Base-by-base conservation (phyloP, 2,888 invertebrate species). In the Lasius fuliginosus region DNA sequence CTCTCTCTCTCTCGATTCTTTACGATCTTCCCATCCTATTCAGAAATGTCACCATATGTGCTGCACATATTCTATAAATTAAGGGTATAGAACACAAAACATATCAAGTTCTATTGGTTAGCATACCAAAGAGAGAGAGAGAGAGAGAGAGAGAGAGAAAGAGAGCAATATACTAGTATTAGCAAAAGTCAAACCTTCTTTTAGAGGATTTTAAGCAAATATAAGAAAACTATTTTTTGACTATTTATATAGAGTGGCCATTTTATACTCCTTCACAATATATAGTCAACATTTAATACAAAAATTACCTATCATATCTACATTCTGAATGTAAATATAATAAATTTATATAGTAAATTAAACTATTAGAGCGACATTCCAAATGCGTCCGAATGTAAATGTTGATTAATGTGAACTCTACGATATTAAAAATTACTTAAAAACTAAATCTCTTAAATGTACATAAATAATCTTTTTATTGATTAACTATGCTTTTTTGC, bases 301-400 rank as follows among this genome's bases (percentile, higher is more conserved):
- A 93, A 92, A 93, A 92, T 93, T 92, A 91, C 91, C 92, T 93
- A 92, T 88, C 89, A 67, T 85, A 84, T 86, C 90, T 92, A 53
- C 77, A 86, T 88, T 87, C 65, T 84, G 73, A 88, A 65, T 23
- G 83, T 89, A 60, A 27, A 60, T 30, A 53, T 53, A 49, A 49
- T 49, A 53, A 53, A 53, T 53, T n/a, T 53, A 53, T 2, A 53
- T n/a, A 53, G 30, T 60, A 60, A 53, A 53, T 53, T 53, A 53
- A 53, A n/a, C 53, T 53, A 53, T 53, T 53, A 15, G 6, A 76
- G 23, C 65, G 42, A 46, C 40, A 67, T 27, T 18, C 33, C 64
- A 67, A 65, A 76, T 76, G 46, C 11, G 33, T 76, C 46, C 33
- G 67, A 76, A 88, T 91, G 88, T 92, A 88, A 89, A 89, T 87